A percentile compares a stretch with the other conserved stretches of the same genome.
Conservation (phyloP, 2,113 vertebrate species). For the Rhea pennata region DNA sequence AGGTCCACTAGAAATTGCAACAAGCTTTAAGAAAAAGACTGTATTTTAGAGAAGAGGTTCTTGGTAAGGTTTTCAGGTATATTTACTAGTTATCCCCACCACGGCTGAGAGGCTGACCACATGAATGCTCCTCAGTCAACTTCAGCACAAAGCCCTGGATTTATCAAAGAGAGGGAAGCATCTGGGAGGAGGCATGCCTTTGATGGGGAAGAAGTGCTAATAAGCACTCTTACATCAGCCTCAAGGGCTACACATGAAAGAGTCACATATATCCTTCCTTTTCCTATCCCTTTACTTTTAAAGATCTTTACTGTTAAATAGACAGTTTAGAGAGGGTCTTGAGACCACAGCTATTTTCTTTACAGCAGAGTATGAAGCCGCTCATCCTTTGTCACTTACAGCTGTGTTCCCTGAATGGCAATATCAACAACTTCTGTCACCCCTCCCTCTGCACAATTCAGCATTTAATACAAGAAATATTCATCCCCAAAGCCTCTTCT, state of each 20-base stretch:
- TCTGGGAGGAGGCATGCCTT: not conserved
- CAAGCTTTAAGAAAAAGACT: not conserved
- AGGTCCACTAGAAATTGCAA: not conserved
- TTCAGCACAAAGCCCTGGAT: not conserved
- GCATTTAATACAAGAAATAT: not conserved
- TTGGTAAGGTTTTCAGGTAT: not conserved
- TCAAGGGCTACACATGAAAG: accelerated
- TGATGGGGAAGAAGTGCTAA: not conserved
- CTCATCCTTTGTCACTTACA: not conserved
- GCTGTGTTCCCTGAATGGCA: not conserved
- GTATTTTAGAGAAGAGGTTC: not conserved
- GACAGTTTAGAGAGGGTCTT: not conserved
- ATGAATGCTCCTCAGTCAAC: accelerated
- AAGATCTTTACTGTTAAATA: not conserved
- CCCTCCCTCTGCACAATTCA: not conserved
- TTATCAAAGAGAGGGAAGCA: accelerated
- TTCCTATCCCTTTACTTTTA: not conserved
- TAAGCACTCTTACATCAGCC: not conserved
- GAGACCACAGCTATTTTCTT: not conserved
- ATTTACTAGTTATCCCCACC: not conserved
- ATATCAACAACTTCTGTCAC: not conserved
- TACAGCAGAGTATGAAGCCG: not conserved
- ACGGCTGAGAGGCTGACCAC: not conserved
- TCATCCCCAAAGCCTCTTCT: not conserved
- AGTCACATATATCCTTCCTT: not conserved